A percentile compares a stretch with the other conserved stretches of the same genome.
Evolutionary conservation across 2,113 vertebrate species (phyloP).

Genomic region (pig (Sus scrofa)): DNA sequence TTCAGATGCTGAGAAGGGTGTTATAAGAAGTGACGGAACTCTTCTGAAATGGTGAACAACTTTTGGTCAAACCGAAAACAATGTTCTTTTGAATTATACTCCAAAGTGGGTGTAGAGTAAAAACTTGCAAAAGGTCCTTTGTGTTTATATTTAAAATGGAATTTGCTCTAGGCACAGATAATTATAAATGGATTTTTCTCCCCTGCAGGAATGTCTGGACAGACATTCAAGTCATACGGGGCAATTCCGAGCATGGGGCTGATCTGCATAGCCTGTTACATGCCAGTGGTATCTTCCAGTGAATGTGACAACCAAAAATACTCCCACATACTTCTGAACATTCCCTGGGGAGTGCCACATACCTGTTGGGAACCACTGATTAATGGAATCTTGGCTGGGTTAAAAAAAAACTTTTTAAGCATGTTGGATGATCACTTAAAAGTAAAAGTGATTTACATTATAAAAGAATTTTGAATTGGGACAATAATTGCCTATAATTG

Average conservation of each 20-base stretch:
- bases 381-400: neutral
- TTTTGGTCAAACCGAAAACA: neutral
- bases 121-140: neutral
- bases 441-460: neutral
- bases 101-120: neutral
- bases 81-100: neutral
- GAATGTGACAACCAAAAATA: neutral
- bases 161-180: neutral
- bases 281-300: neutral
- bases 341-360: accelerated
- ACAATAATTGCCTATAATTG: neutral
- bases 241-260: neutral
- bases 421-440: neutral
- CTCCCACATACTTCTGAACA: accelerated
- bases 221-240: neutral
- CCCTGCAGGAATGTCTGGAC: neutral
- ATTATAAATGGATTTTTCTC: neutral
- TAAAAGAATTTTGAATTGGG: neutral
- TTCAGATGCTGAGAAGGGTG: neutral
- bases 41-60: neutral
- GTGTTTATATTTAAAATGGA: neutral
- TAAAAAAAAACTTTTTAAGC: neutral
- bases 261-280: neutral
- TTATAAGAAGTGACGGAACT: neutral
- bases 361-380: neutral